Evolutionary conservation across 1,140 invertebrate species (phyloP), one percentile per base, ranked within the genome.

Genomic region (Phthorimaea operculella): DNA sequence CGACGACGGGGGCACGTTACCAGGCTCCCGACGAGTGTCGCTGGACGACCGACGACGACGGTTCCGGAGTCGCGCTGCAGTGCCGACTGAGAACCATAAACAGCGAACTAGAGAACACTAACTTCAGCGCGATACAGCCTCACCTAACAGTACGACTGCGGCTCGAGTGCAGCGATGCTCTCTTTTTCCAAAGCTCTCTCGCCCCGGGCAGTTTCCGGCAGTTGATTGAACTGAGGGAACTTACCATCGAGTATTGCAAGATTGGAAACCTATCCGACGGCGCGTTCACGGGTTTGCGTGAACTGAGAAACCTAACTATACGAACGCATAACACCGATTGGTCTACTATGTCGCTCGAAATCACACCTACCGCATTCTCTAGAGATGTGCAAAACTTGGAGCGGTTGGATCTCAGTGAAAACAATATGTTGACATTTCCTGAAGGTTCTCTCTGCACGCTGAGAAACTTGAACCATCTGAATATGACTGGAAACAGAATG

Each of bases 201-300:
- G 91, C 90, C 70, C 90, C 93, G 15, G 93, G 92, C 55, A 95
- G 93, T 78, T 96, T 97, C 74, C 88, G 92, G 50, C 92, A 93
- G 58, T 83, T 97, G 52, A 87, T 92, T 33, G 94, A 96, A 75
- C 84, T 97, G 45, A 89, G 90, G 45, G 92, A 95, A 61, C 88
- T 97, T 5, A 91, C 92, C 10, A 94, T 98, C 54, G 94, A 97
- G 74, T 94, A 93, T 64, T 98, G 96, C 83, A 96, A 96, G 85
- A 92, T 98, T 57, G 91, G 92, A 33, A 94, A 95, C 72, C 87
- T 98, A 16, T 94, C 94, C 2, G 91, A 93, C 51, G 93, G 93
- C 12, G 92, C 94, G 0, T 95, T 96, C 66, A 89, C 90, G 11
- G 93, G 93, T 3, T 87, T 96, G 11, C 90, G 91, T 44, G 92